Conservation (phyloP, 2,113 vertebrate genomes). For the Gasterosteus aculeatus region DNA sequence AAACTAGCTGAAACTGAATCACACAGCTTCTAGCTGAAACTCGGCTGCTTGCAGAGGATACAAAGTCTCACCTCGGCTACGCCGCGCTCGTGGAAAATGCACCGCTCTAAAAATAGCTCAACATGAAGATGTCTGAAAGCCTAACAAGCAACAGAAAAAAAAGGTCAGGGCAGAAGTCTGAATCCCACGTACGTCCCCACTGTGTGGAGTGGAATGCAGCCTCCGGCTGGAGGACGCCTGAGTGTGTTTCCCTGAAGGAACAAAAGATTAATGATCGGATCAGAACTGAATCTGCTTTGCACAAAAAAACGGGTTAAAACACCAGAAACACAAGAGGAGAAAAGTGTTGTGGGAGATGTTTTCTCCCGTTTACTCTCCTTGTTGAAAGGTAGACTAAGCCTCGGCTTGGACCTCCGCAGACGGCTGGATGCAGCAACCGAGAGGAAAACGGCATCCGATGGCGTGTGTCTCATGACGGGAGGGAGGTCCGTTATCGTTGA, state of each 20-base stretch:
- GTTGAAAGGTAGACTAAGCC: background rate
- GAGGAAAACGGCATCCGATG: too few relatives aligned
- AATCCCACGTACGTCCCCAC: background rate
- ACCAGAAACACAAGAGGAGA: background rate
- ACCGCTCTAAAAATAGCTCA: slow-evolving; percentile 65
- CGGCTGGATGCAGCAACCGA: background rate
- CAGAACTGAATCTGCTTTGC: slow-evolving; percentile 17
- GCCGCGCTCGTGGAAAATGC: slow-evolving; percentile 44
- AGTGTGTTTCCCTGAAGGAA: background rate
- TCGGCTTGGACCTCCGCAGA: background rate
- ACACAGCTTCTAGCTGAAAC: slow-evolving; percentile 30
- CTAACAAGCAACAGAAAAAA: slow-evolving; percentile 46
- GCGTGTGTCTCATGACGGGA: background rate
- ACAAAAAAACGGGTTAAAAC: background rate
- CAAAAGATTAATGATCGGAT: slow-evolving; percentile 28
- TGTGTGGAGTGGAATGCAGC: background rate
- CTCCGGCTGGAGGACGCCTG: background rate
- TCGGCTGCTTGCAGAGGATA: slow-evolving; percentile 39
- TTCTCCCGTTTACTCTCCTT: background rate
- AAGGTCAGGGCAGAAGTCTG: slow-evolving; percentile 26
- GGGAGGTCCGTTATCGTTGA: background rate
- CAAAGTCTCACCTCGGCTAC: slow-evolving; percentile 35
- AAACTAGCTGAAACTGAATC: too few relatives aligned
- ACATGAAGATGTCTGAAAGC: slow-evolving; percentile 54
- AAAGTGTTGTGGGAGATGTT: background rate